phyloP scores from a whole-genome alignment of 2,797 vertebrate species.

The Molossus molossus region DNA sequence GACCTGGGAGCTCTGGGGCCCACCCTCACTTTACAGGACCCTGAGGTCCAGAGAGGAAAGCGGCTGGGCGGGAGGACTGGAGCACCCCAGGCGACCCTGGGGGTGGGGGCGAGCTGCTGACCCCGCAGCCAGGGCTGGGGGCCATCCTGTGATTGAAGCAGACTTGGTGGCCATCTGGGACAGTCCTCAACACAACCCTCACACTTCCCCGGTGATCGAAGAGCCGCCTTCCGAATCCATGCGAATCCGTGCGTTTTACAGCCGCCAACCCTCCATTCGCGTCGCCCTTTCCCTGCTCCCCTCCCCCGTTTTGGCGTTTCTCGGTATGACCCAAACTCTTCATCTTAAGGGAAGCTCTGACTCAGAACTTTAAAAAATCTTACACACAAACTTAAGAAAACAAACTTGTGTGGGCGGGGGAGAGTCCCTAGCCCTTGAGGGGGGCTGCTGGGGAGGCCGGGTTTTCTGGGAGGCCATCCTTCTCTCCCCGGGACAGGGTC shows the following conservation, averaged over 20 bases:
- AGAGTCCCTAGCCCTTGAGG: background rate
- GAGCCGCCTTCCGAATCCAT: background rate
- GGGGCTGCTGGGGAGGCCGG: background rate
- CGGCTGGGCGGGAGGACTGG: background rate
- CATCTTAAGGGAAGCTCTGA: constrained; percentile 69
- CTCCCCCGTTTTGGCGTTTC: background rate
- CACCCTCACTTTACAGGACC: background rate
- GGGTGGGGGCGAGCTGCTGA: background rate
- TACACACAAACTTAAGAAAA: constrained; percentile 72
- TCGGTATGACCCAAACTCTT: background rate
- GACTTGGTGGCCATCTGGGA: background rate
- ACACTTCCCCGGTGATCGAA: background rate
- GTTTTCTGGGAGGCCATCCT: background rate
- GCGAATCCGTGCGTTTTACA: background rate
- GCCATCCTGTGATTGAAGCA: background rate
- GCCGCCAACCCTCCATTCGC: background rate
- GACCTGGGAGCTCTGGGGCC: background rate
- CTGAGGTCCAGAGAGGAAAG: background rate
- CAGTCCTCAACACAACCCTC: background rate
- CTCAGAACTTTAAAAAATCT: constrained; percentile 62
- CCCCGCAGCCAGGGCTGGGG: background rate
- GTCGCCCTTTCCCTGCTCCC: background rate
- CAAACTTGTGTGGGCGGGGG: constrained; percentile 20
- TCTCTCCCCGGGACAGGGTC: background rate
- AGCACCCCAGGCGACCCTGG: background rate